These are phyloP conservation scores for Psix sp. DNA, from an alignment of 1,140 invertebrate species.

Conservation along the genomic window DNA sequence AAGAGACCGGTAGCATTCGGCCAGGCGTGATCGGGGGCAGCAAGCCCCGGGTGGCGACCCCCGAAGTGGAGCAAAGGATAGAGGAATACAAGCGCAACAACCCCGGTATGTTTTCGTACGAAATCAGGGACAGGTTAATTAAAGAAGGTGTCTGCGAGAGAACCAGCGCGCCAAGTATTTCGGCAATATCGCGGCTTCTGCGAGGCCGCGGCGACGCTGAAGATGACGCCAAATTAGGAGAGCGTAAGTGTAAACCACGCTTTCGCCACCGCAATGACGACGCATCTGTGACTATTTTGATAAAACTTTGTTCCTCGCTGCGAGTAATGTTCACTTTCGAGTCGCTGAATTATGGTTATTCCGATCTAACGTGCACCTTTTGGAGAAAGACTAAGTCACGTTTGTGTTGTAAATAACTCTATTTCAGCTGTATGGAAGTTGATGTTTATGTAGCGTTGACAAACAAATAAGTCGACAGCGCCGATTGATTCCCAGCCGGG, in stretches of 20 bases:
- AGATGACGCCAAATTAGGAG: conserved; percentile 73
- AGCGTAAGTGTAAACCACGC: conserved; percentile 56
- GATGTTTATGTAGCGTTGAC: too few species aligned
- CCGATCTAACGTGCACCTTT: too few species aligned
- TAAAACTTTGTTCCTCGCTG: too few species aligned
- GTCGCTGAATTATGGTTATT: too few species aligned
- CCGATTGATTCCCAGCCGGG: too few species aligned
- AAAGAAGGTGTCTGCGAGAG: conserved; percentile 90
- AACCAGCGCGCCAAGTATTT: conserved; percentile 87
- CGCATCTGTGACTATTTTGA: too few species aligned
- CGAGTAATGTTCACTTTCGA: too few species aligned
- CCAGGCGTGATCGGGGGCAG: conserved; percentile 89
- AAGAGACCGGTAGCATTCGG: conserved; percentile 89
- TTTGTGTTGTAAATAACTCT: too few species aligned
- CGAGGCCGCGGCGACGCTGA: conserved; percentile 84
- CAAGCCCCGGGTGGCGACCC: conserved; percentile 86
- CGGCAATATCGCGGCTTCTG: conserved; percentile 89
- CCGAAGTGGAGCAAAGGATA: conserved; percentile 88
- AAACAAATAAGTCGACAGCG: too few species aligned
- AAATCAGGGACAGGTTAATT: conserved; percentile 90
- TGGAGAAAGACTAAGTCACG: too few species aligned
- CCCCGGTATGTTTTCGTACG: conserved; percentile 94
- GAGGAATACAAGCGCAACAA: conserved; percentile 92
- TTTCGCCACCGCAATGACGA: conserved; percentile 36
- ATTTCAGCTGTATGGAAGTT: too few species aligned